phyloP scores from a whole-genome alignment of 2,888 invertebrate species.

The Thumatha senex region DNA sequence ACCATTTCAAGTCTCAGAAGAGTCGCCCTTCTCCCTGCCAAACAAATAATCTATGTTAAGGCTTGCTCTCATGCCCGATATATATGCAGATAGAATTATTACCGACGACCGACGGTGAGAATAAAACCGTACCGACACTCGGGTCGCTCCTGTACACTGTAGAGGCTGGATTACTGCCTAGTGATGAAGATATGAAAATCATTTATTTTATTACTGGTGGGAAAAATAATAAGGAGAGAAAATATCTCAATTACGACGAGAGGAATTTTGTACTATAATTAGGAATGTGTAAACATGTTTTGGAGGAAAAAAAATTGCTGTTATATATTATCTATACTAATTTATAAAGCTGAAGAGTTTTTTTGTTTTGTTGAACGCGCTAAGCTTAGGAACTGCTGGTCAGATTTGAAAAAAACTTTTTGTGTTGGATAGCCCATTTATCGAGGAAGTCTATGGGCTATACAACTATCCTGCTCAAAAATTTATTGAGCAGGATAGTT shows the following conservation, averaged over 20 bases:
- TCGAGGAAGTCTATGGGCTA: too few species aligned
- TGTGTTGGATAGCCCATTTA: too few species aligned
- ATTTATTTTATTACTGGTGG: slow-evolving; percentile 68
- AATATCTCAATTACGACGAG: slow-evolving; percentile 34
- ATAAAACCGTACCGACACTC: slow-evolving; percentile 53
- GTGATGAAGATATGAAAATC: slow-evolving; percentile 67
- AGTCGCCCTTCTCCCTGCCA: slow-evolving; percentile 19
- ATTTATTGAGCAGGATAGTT: too few species aligned
- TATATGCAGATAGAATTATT: slow-evolving; percentile 70
- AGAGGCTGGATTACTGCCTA: slow-evolving; percentile 46
- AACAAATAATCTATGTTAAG: slow-evolving; percentile 36
- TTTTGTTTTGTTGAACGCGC: too few species aligned
- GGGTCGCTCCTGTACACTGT: slow-evolving; percentile 18
- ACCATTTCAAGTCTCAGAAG: neutral
- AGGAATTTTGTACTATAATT: slow-evolving; percentile 47
- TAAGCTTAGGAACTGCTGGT: too few species aligned
- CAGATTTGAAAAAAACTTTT: too few species aligned
- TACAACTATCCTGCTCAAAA: too few species aligned
- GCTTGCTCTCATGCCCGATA: slow-evolving; percentile 47
- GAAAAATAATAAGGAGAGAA: slow-evolving; percentile 55
- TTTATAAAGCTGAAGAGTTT: too few species aligned
- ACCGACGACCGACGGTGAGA: slow-evolving; percentile 56
- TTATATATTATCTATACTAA: neutral
- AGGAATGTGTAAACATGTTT: slow-evolving; percentile 28
- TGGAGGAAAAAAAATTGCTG: neutral